Percentiles rank a stretch among this genome's conserved stretches.
Evolutionary conservation across 2,797 vertebrate species (phyloP).

Genomic region (Hoplostethus mediterraneus): DNA sequence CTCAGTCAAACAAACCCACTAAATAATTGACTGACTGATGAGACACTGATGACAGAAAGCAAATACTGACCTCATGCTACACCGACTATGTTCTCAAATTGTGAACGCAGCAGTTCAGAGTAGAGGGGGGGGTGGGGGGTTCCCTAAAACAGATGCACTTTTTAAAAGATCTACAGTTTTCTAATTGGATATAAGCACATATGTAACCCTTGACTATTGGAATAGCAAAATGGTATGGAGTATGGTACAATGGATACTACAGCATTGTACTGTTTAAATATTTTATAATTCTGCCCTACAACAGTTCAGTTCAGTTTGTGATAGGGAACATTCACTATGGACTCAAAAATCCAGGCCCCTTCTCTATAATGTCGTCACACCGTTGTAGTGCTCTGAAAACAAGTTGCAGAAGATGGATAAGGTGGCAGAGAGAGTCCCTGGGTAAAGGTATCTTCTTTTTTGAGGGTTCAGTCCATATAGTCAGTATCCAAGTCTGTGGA

Average conservation of each 20-base stretch:
- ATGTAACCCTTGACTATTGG: no score
- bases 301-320: no score
- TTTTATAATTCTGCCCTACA: no score
- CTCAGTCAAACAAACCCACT: not conserved
- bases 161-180: no score
- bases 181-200: no score
- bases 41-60: not conserved
- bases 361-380: no score
- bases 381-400: not conserved
- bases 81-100: not conserved
- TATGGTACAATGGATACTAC: constrained; percentile 8
- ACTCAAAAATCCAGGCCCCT: no score
- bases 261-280: not conserved
- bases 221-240: not conserved
- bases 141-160: no score
- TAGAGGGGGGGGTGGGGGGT: no score
- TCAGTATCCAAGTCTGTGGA: not conserved
- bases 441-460: not conserved
- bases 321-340: no score
- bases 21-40: no score
- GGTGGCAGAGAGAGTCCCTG: not conserved
- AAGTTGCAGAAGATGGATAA: not conserved
- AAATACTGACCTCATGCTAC: not conserved
- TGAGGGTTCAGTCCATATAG: not conserved
- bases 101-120: not conserved